Evolutionary conservation across 1,140 invertebrate genomes (phyloP).

Genomic region (Eriosoma lanigerum): DNA sequence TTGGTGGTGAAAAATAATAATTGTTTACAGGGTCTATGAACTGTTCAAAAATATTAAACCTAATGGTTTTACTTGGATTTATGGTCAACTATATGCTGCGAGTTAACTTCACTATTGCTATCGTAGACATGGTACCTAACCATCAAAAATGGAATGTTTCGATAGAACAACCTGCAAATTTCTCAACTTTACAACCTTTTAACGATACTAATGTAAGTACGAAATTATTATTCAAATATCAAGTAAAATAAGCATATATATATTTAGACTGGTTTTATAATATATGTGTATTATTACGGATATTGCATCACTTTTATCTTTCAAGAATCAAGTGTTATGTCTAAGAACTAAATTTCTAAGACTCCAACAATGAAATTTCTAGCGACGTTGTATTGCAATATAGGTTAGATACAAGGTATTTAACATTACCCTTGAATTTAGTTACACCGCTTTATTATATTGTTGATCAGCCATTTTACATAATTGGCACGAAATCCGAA

Average conservation of each 20-base stretch:
- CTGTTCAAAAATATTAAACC: slow-evolving; percentile 77
- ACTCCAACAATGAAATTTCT: too few relatives aligned
- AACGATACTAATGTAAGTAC: slow-evolving; percentile 43
- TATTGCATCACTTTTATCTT: too few relatives aligned
- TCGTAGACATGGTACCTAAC: slow-evolving; percentile 74
- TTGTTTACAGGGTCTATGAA: slow-evolving; percentile 65
- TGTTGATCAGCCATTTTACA: slow-evolving; percentile 19
- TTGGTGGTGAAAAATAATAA: not conserved
- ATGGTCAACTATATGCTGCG: slow-evolving; percentile 86
- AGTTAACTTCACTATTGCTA: slow-evolving; percentile 85
- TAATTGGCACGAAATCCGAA: slow-evolving; percentile 38
- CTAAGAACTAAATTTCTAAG: too few relatives aligned
- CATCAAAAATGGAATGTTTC: slow-evolving; percentile 23
- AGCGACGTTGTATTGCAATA: not conserved
- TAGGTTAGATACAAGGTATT: too few relatives aligned
- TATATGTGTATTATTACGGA: too few relatives aligned
- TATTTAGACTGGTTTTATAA: too few relatives aligned
- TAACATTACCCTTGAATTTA: slow-evolving; percentile 19
- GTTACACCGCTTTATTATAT: slow-evolving; percentile 32
- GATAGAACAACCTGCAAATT: not conserved
- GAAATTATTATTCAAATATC: not conserved
- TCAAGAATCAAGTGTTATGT: too few relatives aligned
- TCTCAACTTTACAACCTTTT: not conserved
- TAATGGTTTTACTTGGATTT: slow-evolving; percentile 82
- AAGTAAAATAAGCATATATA: too few relatives aligned